A percentile compares a stretch with the other conserved stretches of the same genome.
Evolutionary conservation across 64 coral and sea anemone species (phyloP).

Genomic region (Montipora foliosa): DNA sequence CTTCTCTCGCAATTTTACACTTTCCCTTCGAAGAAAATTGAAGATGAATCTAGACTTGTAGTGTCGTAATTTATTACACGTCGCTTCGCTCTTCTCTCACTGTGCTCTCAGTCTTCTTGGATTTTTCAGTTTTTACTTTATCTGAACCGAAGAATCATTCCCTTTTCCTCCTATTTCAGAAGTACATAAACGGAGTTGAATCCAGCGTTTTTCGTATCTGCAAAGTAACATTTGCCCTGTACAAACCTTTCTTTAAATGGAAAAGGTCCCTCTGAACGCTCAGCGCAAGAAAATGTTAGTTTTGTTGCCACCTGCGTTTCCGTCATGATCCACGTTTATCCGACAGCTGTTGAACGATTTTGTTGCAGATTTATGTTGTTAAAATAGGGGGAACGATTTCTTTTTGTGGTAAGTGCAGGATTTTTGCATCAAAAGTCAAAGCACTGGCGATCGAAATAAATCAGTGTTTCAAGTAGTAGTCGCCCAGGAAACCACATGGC

Average conservation of each 20-base stretch:
- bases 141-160: no score
- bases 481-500: conserved; percentile 33
- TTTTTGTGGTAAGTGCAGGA: not conserved
- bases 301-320: conserved; percentile 9
- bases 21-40: not conserved
- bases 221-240: not conserved
- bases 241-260: not conserved
- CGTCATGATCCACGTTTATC: not conserved
- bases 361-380: not conserved
- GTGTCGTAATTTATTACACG: not conserved
- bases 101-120: no score
- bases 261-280: not conserved
- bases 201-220: not conserved
- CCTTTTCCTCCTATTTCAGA: no score
- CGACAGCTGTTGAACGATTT: not conserved
- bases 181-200: no score
- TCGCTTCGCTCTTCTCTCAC: no score
- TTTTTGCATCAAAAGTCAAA: not conserved
- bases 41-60: not conserved
- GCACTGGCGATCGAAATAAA: not conserved
- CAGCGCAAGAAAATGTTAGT: not conserved
- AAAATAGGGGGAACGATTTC: not conserved
- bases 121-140: no score
- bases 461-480: not conserved
- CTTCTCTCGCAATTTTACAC: not conserved